Evolutionary conservation across 30 jellyfish, hydroid and myxozoan genomes (phyloP), one percentile per base, ranked within the genome.

Genomic region (Cassiopea andromeda): DNA sequence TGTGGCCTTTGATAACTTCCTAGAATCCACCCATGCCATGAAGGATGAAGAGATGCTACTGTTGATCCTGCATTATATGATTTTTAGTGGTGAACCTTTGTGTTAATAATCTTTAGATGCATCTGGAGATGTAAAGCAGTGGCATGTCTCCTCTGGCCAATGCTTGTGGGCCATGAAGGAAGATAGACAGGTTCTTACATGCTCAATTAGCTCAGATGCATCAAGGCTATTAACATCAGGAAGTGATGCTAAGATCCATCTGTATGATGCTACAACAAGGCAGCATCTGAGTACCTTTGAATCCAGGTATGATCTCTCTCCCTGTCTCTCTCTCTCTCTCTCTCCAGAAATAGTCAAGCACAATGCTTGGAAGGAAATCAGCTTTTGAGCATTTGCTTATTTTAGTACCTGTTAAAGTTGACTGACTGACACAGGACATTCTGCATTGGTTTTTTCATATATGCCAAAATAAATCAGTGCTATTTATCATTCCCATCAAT

Each of bases 81-180:
- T 27, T 27, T 27, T 27, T 27, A 27, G 38, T 27, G 38, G 38
- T 27, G 38, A 27, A 27, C 38, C 38, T 27, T 27, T 27, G 38
- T 27, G 38, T 27, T 27, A 27, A 54, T 54, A 54, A 54, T 1
- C 44, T 54, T 1, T 57, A 96, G 99, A 96, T 96, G 99, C 99
- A 6, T 96, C 99, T 10, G 99, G 99, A 7, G 94, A 89, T 0
- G 95, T 89, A 8, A 84, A 88, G 59, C 98, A 71, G 54, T 96
- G 99, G 99, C 99, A 96, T 81, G 99, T 96, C 67, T 67, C 98
- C 58, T 81, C 98, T 13, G 93, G 97, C 44, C 92, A 91, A 68
- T 91, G 97, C 59, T 19, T 92, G 44, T 87, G 90, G 92, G 60
- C 94, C 19, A 15, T 79, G 9, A 69, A 86, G 43, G 98, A 86